Base-by-base conservation (phyloP, 2,888 invertebrate genomes). In the Zonitis immaculata region DNA sequence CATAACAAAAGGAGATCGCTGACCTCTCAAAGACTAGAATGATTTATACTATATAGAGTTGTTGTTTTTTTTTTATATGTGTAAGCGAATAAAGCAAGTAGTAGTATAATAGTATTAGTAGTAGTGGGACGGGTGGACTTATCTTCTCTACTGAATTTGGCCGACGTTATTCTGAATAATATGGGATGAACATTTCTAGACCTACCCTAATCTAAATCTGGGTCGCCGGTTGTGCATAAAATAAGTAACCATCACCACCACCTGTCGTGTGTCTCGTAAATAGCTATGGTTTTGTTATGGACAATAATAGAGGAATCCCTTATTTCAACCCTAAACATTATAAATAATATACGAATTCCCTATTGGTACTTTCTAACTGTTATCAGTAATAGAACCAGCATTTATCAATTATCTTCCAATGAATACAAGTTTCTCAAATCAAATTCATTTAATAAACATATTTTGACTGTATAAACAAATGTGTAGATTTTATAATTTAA, bases 151-250 rank as follows among this genome's bases (percentile, higher is more conserved):
- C 35, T 16, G 35, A 35, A 35, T 35, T 18, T 35, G 22, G 54
- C 48, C 52, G 51, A 55, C 57, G 53, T 60, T 60, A 60, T 53
- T 53, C 56, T 54, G 55, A 59, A 62, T 62, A 58, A 62, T 54
- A 57, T 51, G 55, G 60, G 59, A 60, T 59, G 56, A 56, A 51
- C 54, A 35, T 58, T 55, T 51, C 61, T 58, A 55, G 62, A 63
- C 62, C 62, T 63, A 54, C 62, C 62, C 54, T 58, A 61, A 59
- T 58, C 55, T 61, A 55, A 61, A 63, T 61, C 57, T 61, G 58
- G 61, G 59, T 61, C 57, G 56, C 51, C 56, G 56, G 49, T 54
- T 56, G 56, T 58, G 56, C 56, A 56, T 56, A 53, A 56, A 58
- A 58, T 52, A 56, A 50, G 56, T 56, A 56, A 56, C 52, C 54